Percentiles rank a stretch among this genome's conserved stretches.
These are phyloP conservation scores for Phenganax subtilis DNA, from an alignment of 92 coral and sea anemone species.

Conservation along the genomic window DNA sequence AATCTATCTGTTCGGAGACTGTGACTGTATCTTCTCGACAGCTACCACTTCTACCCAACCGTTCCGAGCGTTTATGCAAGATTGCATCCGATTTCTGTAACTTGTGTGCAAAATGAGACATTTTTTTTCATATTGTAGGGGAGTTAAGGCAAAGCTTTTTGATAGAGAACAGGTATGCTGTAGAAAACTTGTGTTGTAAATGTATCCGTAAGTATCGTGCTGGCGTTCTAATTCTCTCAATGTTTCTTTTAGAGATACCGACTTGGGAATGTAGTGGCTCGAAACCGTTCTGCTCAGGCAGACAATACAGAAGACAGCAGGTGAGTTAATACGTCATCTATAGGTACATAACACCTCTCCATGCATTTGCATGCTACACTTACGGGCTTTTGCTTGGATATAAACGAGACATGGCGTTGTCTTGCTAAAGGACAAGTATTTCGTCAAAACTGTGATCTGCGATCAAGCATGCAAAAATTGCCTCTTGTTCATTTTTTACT, in stretches of 20 bases:
- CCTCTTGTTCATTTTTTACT: too few species aligned
- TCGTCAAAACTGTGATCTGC: too few species aligned
- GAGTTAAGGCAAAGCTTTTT: constrained; percentile 37
- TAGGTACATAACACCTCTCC: background rate
- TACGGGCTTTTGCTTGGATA: too few species aligned
- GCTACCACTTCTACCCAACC: too few species aligned
- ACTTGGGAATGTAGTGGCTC: constrained; percentile 14
- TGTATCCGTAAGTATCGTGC: background rate
- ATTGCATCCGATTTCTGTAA: background rate
- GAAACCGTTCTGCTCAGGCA: background rate
- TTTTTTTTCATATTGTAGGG: constrained; percentile 1
- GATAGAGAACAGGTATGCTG: constrained; percentile 32
- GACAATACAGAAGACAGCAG: constrained; percentile 12
- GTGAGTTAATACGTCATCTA: background rate
- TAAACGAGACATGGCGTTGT: too few species aligned
- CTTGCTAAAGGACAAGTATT: too few species aligned
- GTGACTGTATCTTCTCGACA: too few species aligned
- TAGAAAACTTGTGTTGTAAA: background rate
- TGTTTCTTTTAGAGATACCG: constrained; percentile 9
- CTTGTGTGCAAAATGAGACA: background rate
- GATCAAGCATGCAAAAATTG: too few species aligned
- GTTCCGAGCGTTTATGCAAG: background rate
- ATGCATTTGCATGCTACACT: too few species aligned
- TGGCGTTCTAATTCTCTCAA: background rate
- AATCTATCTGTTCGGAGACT: too few species aligned